phyloP scores from a whole-genome alignment of 2,113 vertebrate species.

The Eubucco bourcierii region DNA sequence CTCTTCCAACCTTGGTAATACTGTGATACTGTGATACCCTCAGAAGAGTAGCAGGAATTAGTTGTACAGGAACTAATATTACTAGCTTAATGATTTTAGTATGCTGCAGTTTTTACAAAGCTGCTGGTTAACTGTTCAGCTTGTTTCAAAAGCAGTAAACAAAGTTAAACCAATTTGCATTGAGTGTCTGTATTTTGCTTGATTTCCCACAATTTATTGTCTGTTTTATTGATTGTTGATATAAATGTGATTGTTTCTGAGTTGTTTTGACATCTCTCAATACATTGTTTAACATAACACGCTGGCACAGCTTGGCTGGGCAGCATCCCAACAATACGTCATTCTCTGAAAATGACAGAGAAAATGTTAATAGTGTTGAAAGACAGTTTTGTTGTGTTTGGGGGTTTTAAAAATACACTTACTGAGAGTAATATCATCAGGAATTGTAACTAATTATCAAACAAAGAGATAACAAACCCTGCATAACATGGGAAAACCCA shows the following conservation, averaged over 20 bases:
- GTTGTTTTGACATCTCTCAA: conserved; percentile 47
- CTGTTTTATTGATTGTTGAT: conserved; percentile 48
- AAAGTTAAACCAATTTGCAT: background rate
- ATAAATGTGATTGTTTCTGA: conserved; percentile 11
- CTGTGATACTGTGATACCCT: too few species aligned
- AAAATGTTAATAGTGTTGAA: background rate
- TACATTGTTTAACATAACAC: conserved; percentile 21
- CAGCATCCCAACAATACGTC: conserved; percentile 19
- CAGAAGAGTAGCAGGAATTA: background rate
- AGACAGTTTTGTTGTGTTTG: background rate
- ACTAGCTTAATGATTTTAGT: background rate
- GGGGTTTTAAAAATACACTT: background rate
- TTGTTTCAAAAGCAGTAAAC: background rate
- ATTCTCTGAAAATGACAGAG: conserved; percentile 26
- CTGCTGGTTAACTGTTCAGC: background rate
- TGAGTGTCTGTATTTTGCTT: background rate
- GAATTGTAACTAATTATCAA: background rate
- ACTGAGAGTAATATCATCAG: background rate
- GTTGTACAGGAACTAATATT: background rate
- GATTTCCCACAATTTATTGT: conserved; percentile 15
- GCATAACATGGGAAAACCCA: background rate
- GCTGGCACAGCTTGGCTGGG: conserved; percentile 19
- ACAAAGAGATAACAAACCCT: background rate
- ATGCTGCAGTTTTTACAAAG: background rate
- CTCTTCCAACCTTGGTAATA: too few species aligned